These are phyloP conservation scores for Euthynnus affinis DNA, from an alignment of 2,797 vertebrate species.

Conservation along the genomic window DNA sequence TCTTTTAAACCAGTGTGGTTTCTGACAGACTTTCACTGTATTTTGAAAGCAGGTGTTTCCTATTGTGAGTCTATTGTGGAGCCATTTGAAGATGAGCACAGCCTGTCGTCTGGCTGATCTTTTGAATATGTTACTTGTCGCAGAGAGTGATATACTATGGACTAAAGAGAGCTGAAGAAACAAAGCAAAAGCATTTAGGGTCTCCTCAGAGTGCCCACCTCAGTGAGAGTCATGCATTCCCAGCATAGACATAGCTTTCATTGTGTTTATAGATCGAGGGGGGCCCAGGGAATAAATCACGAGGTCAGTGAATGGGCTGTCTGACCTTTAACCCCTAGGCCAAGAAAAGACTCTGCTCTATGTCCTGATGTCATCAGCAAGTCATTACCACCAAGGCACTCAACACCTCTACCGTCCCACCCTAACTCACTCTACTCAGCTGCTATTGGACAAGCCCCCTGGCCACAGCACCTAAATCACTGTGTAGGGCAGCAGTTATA, in stretches of 20 bases:
- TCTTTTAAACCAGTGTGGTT: conserved; percentile 16
- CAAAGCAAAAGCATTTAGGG: conserved; percentile 39
- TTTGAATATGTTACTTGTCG: conserved; percentile 14
- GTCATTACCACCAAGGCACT: conserved; percentile 80
- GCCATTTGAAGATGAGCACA: conserved; percentile 38
- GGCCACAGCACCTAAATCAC: conserved; percentile 75
- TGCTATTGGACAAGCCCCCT: conserved; percentile 58
- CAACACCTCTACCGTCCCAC: conserved; percentile 77
- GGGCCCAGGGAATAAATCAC: conserved; percentile 82
- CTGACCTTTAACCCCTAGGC: conserved; percentile 77
- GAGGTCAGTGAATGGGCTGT: conserved; percentile 80
- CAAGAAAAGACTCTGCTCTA: conserved; percentile 79
- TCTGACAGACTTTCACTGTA: conserved; percentile 64
- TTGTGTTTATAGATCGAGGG: conserved; percentile 80
- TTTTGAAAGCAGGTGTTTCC: conserved; percentile 58
- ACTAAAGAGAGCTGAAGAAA: conserved; percentile 54
- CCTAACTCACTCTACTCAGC: conserved; percentile 44
- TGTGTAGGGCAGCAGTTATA: conserved; percentile 67
- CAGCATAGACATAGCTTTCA: conserved; percentile 73
- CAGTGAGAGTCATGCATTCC: conserved; percentile 62
- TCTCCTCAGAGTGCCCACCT: conserved; percentile 54
- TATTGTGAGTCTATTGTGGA: conserved; percentile 38
- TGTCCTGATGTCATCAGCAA: conserved; percentile 84
- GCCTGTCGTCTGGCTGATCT: conserved; percentile 35
- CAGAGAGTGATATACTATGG: conserved; percentile 46